Evolutionary conservation across 2,113 vertebrate species (phyloP), one percentile per base, ranked within the genome.

Genomic region (Apteryx mantelli): DNA sequence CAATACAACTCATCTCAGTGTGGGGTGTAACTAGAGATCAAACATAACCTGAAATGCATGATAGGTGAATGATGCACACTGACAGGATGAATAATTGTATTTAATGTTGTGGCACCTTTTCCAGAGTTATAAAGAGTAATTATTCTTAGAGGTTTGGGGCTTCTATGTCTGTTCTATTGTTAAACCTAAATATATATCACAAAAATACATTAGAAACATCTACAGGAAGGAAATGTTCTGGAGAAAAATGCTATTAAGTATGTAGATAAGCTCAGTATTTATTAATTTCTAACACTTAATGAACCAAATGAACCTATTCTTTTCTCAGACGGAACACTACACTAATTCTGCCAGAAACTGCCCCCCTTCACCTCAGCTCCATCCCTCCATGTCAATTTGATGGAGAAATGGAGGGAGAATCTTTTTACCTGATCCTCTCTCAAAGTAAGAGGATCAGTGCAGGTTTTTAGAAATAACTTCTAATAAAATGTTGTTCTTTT

Each of bases 271-370:
- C 69, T 91, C 90, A 90, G 48, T 48, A 71, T n/a, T 68, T 93
- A 96, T 95, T 96, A 95, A 97, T 93, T 91, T 94, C 85, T 63
- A 91, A 22, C 82, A 90, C 40, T 91, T 86, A 90, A 85, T 0
- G 8, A 94, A 65, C 60, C 70, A 82, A 82, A 93, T 38, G 60
- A 77, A 82, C 76, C 70, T 78, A 68, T 89, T 87, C 21, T 42
- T 95, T 93, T 77, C 75, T 91, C n/a, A 75, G 82, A 76, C 82
- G 84, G 58, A 82, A 91, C 50, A 77, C 84, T 88, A 65, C 60
- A 70, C 40, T 86, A 68, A 75, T 91, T 83, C 82, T 95, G 48
- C 20, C 66, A 84, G 80, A 78, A 94, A 69, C 4, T 55, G 10
- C 46, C 3, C 38, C 3, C 2, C 24, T 82, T 80, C 78, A 88